Percentiles rank a stretch among this genome's conserved stretches.
These are phyloP conservation scores for Porites cylindrica DNA, from an alignment of 92 coral and sea anemone genomes.

Conservation along the genomic window DNA sequence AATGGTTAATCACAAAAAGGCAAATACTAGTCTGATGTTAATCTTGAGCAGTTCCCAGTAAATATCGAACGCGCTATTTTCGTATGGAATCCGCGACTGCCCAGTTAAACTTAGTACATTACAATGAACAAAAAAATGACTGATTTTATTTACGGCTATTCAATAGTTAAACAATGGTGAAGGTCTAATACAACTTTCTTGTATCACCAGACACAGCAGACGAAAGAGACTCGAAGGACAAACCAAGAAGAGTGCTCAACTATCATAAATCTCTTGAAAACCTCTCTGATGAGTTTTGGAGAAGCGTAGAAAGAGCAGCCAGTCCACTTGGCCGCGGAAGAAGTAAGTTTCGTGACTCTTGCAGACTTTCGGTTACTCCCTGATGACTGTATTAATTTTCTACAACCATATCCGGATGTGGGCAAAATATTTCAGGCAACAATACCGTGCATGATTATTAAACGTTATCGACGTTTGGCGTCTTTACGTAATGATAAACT, in stretches of 20 bases:
- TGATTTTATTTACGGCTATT: background rate
- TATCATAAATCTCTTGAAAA: conserved; percentile 85
- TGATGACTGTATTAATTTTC: conserved; percentile 18
- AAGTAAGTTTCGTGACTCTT: conserved; percentile 44
- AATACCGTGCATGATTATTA: conserved; percentile 1
- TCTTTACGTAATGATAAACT: background rate
- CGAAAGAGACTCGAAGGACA: conserved; percentile 20
- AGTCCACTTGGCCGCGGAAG: conserved; percentile 41
- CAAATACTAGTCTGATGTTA: too few relatives aligned
- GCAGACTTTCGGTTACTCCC: background rate
- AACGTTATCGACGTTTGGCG: background rate
- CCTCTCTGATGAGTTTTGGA: conserved; percentile 89
- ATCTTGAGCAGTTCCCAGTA: background rate
- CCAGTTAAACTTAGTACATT: background rate
- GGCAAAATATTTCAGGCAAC: background rate
- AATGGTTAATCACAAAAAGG: too few relatives aligned
- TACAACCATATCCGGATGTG: conserved; percentile 9
- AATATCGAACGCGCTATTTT: background rate
- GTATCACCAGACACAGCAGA: conserved; percentile 28
- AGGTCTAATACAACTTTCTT: conserved; percentile 6
- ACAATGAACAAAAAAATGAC: background rate
- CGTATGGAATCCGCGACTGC: background rate
- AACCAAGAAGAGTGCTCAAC: conserved; percentile 71
- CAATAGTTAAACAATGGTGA: background rate
- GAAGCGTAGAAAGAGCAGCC: conserved; percentile 80